Evolutionary conservation across 92 coral and sea anemone genomes (phyloP), one percentile per base, ranked within the genome.

Genomic region (Phymanthus crucifer): DNA sequence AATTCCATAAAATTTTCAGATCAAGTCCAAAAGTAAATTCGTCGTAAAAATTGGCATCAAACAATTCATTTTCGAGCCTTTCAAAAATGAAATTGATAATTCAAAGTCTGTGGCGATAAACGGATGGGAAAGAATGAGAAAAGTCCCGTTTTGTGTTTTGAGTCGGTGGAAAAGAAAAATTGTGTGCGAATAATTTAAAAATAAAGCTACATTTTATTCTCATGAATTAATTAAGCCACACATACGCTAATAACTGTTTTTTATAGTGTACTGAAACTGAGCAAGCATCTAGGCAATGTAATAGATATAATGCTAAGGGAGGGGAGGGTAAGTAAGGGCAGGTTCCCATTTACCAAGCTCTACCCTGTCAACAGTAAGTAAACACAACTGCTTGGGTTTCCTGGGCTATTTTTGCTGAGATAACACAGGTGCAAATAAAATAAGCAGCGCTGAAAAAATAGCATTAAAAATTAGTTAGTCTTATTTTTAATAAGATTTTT

Each of bases 271-370:
- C n/a, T n/a, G n/a, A 43, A 43, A 43, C 48, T 43, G 48, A 1
- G 48, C 48, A 61, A 21, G 13, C 33, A 29, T 29, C 26, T 61
- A 27, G 27, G 27, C 64, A 61, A 9, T 8, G 1, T 19, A 54
- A 4, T 19, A 54, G 27, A 23, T 54, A 54, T 4, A 61, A 17
- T 29, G 34, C 34, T 61, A 29, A 17, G 68, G 68, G 68, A 61
- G 68, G 68, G 68, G 68, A 24, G 35, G 68, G 68, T 61, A 61
- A 4, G 68, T 24, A 27, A 61, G 34, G 68, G 68, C 68, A 10
- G 68, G 68, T 29, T 54, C 68, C 68, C 68, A n/a, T 61, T 27
- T 61, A 61, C 68, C 68, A 61, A 3, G 68, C 35, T 61, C 34
- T 34, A 6, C 34, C 68, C 68, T 24, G 68, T 27, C 8, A 24